Evolutionary conservation across 2,888 invertebrate species (phyloP), one percentile per base, ranked within the genome.

Genomic region (Caenorhabditis sinica): DNA sequence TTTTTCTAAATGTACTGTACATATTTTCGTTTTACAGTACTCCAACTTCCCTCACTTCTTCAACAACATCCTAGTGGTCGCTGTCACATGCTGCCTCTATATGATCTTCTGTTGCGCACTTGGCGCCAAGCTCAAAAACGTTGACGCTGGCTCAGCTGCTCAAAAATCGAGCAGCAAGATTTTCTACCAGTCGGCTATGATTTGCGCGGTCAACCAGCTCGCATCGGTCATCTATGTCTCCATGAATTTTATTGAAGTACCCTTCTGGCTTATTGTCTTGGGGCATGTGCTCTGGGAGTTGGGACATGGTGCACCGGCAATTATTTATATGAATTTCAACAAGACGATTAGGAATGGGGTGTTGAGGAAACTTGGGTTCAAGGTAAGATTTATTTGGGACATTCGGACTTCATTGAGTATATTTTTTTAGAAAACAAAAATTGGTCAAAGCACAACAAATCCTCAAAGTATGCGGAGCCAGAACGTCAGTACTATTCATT

Each of bases 241-340:
- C 13, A 73, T 73, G 73, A 60, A 61, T 13, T 73, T 49, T n/a
- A 28, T 73, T 11, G 25, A 36, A 61, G 30, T 49, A 2, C 61
- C 61, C 8, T 33, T 30, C 20, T 73, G 61, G 45, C 11, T 73
- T 4, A 73, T 49, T 20, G 20, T 73, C 17, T 15, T 60, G 17
- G 73, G 45, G 1, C 43, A 73, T 33, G 13, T 45, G n/a, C 17
- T 33, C n/a, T 73, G 61, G 61, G 61, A 73, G 60, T 20, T 73
- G n/a, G 60, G 33, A 20, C 45, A 49, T 61, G 43, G 45, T 20
- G 30, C 36, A 5, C 71, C 71, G 11, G 36, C 36, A 1, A 23
- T 71, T 5, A 40, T 71, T 11, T 71, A 53, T 40, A 13, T 71
- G n/a, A 56, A 23, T 6, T 25, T 56, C n/a, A 71, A 71, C 23